These are phyloP conservation scores for Vollenhovia emeryi DNA, from an alignment of 1,140 invertebrate genomes.

Conservation along the genomic window DNA sequence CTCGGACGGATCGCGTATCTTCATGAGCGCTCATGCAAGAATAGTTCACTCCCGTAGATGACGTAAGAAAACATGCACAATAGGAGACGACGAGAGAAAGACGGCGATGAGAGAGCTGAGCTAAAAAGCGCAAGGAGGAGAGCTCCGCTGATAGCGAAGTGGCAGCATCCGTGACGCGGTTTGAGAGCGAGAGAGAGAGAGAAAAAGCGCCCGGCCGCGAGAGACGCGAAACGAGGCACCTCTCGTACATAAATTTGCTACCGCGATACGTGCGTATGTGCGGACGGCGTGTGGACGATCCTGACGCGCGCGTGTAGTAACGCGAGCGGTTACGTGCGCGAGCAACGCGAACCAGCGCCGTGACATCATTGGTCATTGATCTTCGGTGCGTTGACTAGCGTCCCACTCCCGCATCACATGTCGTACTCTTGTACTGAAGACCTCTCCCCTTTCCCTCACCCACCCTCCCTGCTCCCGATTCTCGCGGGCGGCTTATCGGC, in stretches of 20 bases:
- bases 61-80: background rate
- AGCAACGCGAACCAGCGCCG: conserved; percentile 34
- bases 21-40: background rate
- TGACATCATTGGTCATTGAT: conserved; percentile 68
- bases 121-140: background rate
- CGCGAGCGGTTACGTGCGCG: conserved; percentile 35
- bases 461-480: too few species aligned
- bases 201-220: background rate
- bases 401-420: background rate
- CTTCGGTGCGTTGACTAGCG: conserved; percentile 49
- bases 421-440: background rate
- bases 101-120: background rate
- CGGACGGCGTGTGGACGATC: conserved; percentile 12
- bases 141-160: conserved; percentile 20
- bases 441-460: background rate
- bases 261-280: background rate
- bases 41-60: background rate
- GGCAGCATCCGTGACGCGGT: background rate
- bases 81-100: background rate
- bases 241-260: conserved; percentile 19
- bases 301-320: background rate
- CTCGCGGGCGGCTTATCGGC: background rate
- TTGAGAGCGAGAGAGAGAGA: conserved; percentile 14
- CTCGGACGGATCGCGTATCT: background rate
- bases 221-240: background rate